Base-by-base conservation (phyloP, 2,888 invertebrate species). In the Agrochola litura region DNA sequence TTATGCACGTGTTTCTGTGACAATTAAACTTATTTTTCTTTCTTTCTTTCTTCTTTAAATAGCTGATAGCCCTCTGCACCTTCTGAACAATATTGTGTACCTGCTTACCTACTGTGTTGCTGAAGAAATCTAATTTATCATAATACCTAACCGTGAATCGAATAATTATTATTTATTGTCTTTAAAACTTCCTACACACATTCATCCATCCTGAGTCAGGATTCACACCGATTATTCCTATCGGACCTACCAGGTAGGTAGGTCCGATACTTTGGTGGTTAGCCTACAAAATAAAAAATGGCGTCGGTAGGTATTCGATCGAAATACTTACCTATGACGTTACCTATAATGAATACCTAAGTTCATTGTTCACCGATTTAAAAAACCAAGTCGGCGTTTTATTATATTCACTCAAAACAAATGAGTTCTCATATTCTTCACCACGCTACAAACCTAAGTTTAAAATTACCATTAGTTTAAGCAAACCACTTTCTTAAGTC, bases 401-500 rank as follows among this genome's bases (percentile, higher is more conserved):
- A n/a, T 43, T 43, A 37, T 25, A 30, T 52, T 9, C 52, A 22
- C 30, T 58, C 16, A 54, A 37, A 61, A 2, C 16, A 63, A 46
- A 43, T 49, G 37, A 52, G 14, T 54, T 43, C n/a, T 73, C 49
- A 46, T 63, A 56, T 49, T 30, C 25, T 30, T 49, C 12, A 56
- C 16, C 54, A 30, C 46, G 49, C 14, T 41, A 56, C 49, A 66
- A 46, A n/a, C 12, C 22, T 56, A 76, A 74, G 56, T 74, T 67
- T 37, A 60, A 73, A 52, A 67, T 71, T 56, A 9, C 49, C 56
- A 73, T 85, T 76, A 81, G 73, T 71, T 61, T 52, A 82, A 77
- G 64, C 71, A 67, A 85, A 72, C 71, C 73, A 72, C 61, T 83
- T 67, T 71, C 56, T 46, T 22, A 54, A 43, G 49, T 58, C 58